These are phyloP conservation scores for Proisotoma minuta DNA, from an alignment of 2,888 invertebrate species.

Conservation along the genomic window DNA sequence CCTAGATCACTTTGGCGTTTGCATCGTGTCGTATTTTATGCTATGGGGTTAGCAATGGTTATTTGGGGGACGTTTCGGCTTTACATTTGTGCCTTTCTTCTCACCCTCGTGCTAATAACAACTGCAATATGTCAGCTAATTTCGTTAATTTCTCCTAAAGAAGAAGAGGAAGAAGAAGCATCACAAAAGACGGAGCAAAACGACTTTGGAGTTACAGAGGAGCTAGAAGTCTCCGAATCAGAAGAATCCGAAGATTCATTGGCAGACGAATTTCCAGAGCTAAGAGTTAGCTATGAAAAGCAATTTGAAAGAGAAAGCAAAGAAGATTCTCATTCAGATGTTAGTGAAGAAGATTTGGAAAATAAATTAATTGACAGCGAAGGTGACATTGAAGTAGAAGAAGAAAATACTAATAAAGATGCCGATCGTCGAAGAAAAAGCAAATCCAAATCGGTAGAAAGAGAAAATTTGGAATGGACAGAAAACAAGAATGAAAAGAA, in stretches of 20 bases:
- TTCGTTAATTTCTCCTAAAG: constrained; percentile 5
- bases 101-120: constrained; percentile 39
- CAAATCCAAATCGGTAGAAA: neutral
- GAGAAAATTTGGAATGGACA: too few relatives aligned
- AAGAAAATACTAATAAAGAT: neutral
- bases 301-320: neutral
- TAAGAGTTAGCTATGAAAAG: neutral
- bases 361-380: neutral
- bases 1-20: constrained; percentile 36
- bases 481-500: neutral
- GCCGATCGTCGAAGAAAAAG: neutral
- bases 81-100: constrained; percentile 41
- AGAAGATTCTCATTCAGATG: neutral
- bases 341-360: neutral
- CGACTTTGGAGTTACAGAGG: neutral
- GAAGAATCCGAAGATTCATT: neutral
- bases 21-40: constrained; percentile 39
- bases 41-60: constrained; percentile 34
- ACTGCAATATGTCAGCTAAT: constrained; percentile 36
- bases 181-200: neutral
- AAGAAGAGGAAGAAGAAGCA: neutral
- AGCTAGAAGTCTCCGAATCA: neutral
- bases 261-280: neutral
- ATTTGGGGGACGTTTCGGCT: constrained; percentile 42
- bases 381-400: neutral